Evolutionary conservation across 2,797 vertebrate genomes (phyloP).

Genomic region (Xenops minutus): DNA sequence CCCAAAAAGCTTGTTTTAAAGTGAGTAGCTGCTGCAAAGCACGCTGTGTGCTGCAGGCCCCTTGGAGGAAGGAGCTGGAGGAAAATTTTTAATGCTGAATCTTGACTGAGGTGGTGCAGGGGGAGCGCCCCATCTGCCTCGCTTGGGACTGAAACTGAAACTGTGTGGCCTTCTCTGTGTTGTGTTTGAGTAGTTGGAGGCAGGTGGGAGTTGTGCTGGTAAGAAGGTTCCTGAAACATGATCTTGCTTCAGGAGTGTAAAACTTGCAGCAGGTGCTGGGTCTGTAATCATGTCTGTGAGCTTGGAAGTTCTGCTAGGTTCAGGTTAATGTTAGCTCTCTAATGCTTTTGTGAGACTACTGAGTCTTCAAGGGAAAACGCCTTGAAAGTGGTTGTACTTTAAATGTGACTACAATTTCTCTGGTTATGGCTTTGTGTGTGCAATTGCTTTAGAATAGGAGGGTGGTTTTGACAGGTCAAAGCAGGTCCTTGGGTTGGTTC

Average conservation of each 20-base stretch:
- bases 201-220: not conserved
- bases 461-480: not conserved
- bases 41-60: fast-evolving
- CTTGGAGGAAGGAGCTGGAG: not conserved
- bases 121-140: not conserved
- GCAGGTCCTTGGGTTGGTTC: not conserved
- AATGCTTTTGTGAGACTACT: fast-evolving
- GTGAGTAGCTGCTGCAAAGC: not conserved
- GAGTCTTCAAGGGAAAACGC: not conserved
- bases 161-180: not conserved
- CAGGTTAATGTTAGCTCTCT: not conserved
- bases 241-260: not conserved
- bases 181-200: not conserved
- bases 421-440: not conserved
- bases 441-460: too few relatives aligned
- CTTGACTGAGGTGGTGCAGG: fast-evolving
- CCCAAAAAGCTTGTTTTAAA: fast-evolving
- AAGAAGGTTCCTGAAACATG: not conserved
- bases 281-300: not conserved
- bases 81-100: not conserved
- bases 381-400: not conserved
- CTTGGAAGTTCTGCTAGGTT: not conserved
- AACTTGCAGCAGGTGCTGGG: fast-evolving
- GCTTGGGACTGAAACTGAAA: not conserved
- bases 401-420: too few relatives aligned